Evolutionary conservation across 2,888 invertebrate species (phyloP), one percentile per base, ranked within the genome.

Genomic region (Dicranocentrus wangi): DNA sequence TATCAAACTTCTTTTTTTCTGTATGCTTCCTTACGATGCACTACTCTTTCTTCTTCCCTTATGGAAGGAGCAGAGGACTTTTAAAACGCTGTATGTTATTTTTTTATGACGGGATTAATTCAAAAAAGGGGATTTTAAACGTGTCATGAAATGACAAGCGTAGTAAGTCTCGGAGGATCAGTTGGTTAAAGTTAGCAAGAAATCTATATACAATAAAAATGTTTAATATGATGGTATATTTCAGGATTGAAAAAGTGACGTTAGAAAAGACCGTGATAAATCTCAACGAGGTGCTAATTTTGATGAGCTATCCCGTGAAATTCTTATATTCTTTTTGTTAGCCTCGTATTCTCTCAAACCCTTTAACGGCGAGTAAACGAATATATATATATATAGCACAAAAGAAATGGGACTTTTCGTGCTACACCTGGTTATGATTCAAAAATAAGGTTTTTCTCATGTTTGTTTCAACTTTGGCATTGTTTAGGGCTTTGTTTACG

Each of bases 261-360:
- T 53, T 21, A 53, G 2, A 17, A 7, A 3, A 19, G 21, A 53
- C 23, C 25, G 79, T 72, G 79, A 71, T 79, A 79, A 79, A 72
- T 79, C 79, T 79, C 79, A 79, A 79, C 71, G 68, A 79, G 79
- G 79, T 79, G 79, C 79, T 79, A 79, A 79, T 79, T 79, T 72
- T 79, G 43, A 66, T 51, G 53, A 71, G 39, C 55, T 58, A 63
- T 42, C 47, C 69, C 55, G 65, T 77, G 60, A 77, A n/a, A 70
- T 51, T 69, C 28, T 70, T 69, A 53, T 66, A 2, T 21, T 21
- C 43, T 21, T 2, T 55, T 23, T 32, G 32, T 10, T n/a, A n/a
- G n/a, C n/a, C n/a, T n/a, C n/a, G n/a, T n/a, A n/a, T n/a, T n/a
- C n/a, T n/a, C n/a, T n/a, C n/a, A n/a, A n/a, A n/a, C n/a, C n/a